phyloP scores from a whole-genome alignment of 2,113 vertebrate genomes.

The Peromyscus californicus region DNA sequence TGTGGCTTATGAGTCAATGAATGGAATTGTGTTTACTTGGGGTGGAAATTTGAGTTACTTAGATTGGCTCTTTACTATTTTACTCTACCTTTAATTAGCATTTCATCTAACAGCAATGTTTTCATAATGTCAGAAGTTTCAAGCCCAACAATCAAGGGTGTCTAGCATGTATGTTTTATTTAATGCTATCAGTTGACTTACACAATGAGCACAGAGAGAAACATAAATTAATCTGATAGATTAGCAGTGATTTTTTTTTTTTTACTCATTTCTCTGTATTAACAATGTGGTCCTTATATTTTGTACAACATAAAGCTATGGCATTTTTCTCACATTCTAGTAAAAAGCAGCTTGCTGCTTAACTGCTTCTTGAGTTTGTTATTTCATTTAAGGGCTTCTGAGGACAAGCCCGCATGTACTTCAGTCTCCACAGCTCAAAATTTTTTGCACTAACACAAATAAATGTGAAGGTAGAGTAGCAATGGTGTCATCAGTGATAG shows the following conservation, averaged over 20 bases:
- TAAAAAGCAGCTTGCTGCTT: not conserved
- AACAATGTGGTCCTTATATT: not conserved
- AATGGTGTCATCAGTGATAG: not conserved
- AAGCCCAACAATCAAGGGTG: not conserved
- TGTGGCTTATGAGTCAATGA: not conserved
- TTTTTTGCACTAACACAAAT: constrained; percentile 36
- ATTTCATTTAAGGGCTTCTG: not conserved
- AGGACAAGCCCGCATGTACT: not conserved
- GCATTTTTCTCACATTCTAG: constrained; percentile 25
- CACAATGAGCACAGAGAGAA: not conserved
- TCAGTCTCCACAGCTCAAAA: not conserved
- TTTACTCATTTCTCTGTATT: not conserved
- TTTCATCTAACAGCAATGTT: constrained; percentile 41
- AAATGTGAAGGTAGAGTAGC: not conserved
- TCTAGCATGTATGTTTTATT: not conserved
- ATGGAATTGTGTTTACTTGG: not conserved
- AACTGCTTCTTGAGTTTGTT: constrained; percentile 1
- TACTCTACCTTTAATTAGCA: not conserved
- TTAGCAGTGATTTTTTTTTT: not conserved
- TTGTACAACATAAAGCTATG: not conserved
- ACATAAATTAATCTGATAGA: not conserved
- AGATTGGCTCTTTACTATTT: not conserved
- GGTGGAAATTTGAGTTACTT: not conserved
- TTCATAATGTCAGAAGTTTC: not conserved
- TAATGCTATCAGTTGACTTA: not conserved